phyloP scores from a whole-genome alignment of 2,888 invertebrate genomes.

The Busseola fusca region DNA sequence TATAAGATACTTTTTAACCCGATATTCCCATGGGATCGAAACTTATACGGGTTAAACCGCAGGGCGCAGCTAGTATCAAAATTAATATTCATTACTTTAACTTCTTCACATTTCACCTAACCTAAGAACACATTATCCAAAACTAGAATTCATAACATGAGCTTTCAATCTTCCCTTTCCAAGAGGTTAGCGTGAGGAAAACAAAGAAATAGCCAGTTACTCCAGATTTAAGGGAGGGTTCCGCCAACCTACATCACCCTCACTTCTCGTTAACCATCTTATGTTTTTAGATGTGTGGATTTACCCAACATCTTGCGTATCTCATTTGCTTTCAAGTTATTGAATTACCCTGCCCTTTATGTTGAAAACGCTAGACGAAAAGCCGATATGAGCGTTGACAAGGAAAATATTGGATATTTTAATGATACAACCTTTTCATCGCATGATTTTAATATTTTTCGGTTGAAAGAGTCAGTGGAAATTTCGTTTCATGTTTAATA shows the following conservation, averaged over 20 bases:
- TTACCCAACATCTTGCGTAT: constrained; percentile 39
- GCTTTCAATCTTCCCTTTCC: constrained; percentile 48
- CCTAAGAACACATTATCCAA: constrained; percentile 26
- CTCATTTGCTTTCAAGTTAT: constrained; percentile 56
- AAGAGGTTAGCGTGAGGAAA: constrained; percentile 46
- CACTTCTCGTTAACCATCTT: constrained; percentile 53
- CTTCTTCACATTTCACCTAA: constrained; percentile 8
- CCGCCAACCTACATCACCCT: constrained; percentile 41
- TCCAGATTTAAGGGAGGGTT: constrained; percentile 52
- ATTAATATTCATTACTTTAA: constrained; percentile 19
- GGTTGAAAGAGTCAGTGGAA: constrained; percentile 16
- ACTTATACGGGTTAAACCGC: too few species aligned
- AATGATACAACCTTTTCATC: constrained; percentile 48
- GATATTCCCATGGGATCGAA: too few species aligned
- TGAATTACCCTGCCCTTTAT: constrained; percentile 53
- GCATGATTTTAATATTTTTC: constrained; percentile 38
- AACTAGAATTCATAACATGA: constrained; percentile 54
- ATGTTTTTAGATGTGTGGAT: constrained; percentile 56
- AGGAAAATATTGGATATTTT: constrained; percentile 59
- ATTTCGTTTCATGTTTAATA: constrained; percentile 31
- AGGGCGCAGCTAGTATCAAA: background rate
- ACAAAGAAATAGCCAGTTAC: constrained; percentile 49
- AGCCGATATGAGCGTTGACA: constrained; percentile 50
- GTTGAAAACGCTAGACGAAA: constrained; percentile 29
- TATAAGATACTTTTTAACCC: too few species aligned